Conservation (phyloP, 2,888 invertebrate species). For the Andrena bicolor region DNA sequence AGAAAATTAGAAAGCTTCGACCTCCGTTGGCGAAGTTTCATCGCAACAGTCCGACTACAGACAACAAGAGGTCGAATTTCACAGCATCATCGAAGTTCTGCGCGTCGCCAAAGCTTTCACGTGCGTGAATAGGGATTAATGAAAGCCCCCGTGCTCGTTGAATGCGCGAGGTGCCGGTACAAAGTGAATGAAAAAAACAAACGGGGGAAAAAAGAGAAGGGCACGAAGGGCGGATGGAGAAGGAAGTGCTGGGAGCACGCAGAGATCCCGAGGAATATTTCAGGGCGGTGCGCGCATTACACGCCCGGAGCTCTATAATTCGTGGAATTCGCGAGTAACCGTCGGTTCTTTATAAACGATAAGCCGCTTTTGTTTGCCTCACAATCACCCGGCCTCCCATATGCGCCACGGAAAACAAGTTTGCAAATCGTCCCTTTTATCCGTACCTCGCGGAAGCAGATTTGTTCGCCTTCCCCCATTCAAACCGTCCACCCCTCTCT, state of each 20-base stretch:
- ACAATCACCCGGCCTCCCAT: constrained; percentile 47
- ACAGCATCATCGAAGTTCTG: constrained; percentile 34
- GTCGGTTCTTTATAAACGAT: constrained; percentile 57
- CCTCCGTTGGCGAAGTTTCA: not conserved
- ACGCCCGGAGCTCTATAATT: constrained; percentile 46
- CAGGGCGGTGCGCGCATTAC: not conserved
- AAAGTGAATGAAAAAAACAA: not conserved
- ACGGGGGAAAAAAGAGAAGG: not conserved
- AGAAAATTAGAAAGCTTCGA: not conserved
- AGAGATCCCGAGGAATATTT: constrained; percentile 14
- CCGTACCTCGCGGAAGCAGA: constrained; percentile 65
- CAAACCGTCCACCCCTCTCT: constrained; percentile 41
- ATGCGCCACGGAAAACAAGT: constrained; percentile 59
- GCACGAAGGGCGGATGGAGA: not conserved
- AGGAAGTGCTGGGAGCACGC: not conserved
- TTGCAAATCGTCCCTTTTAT: constrained; percentile 74
- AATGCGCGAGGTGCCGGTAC: not conserved
- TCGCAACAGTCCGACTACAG: not conserved
- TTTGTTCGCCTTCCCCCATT: constrained; percentile 65
- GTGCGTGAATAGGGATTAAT: constrained; percentile 5
- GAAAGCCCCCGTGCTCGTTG: not conserved
- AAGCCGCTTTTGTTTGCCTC: constrained; percentile 64
- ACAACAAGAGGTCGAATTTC: not conserved
- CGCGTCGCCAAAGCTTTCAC: not conserved
- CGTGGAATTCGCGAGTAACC: constrained; percentile 49